A percentile compares a stretch with the other conserved stretches of the same genome.
Conservation (phyloP, 2,888 invertebrate genomes). For the Cerastis leucographa region DNA sequence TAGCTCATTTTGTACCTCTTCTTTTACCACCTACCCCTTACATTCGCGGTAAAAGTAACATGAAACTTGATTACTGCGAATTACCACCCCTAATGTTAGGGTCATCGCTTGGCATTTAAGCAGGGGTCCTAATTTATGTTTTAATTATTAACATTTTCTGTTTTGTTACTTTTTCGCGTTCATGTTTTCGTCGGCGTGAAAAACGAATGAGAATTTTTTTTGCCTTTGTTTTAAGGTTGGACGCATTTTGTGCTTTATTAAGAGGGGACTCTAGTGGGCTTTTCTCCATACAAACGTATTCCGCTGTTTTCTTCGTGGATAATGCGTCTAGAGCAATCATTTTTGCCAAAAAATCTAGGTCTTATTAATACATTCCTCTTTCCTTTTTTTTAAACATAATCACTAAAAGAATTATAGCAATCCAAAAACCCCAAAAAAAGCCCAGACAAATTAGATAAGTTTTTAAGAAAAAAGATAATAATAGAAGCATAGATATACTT, state of each 20-base stretch:
- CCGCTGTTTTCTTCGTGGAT: no score
- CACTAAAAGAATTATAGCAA: no score
- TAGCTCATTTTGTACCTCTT: slow-evolving; percentile 14
- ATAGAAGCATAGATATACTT: no score
- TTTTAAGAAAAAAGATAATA: no score
- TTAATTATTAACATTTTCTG: slow-evolving; percentile 55
- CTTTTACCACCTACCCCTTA: neutral
- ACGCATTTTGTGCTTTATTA: neutral
- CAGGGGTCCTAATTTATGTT: slow-evolving; percentile 51
- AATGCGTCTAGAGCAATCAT: no score
- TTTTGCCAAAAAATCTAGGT: no score
- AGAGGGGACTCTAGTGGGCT: no score
- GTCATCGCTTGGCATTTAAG: slow-evolving; percentile 33
- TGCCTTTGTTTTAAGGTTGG: slow-evolving; percentile 9
- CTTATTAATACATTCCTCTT: no score
- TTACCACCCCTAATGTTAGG: slow-evolving; percentile 44
- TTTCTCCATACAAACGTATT: no score
- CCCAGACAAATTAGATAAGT: no score
- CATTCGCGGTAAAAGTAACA: slow-evolving; percentile 14
- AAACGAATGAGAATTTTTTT: slow-evolving; percentile 15
- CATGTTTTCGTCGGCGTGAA: slow-evolving; percentile 7
- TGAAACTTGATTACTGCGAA: slow-evolving; percentile 28
- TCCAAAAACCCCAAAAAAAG: no score
- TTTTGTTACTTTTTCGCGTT: slow-evolving; percentile 17
- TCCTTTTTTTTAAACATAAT: no score